Conservation (phyloP, 2,888 invertebrate species). For the Microplitis deprimator region DNA sequence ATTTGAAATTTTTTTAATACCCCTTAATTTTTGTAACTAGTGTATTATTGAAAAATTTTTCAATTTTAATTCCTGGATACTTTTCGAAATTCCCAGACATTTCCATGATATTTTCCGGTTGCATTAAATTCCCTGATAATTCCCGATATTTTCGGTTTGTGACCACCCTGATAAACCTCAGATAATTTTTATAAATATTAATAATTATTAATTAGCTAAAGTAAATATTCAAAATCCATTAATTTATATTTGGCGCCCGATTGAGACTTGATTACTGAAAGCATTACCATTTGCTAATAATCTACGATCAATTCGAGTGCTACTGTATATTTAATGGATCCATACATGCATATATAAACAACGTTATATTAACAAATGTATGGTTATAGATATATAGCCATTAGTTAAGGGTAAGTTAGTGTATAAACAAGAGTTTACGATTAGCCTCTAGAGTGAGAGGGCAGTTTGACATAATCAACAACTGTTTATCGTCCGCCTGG, state of each 20-base stretch:
- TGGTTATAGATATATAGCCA: background rate
- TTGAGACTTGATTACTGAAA: background rate
- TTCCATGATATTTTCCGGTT: too few species aligned
- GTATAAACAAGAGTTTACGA: constrained; percentile 2
- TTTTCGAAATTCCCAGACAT: too few species aligned
- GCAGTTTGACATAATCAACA: constrained; percentile 18
- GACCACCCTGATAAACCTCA: too few species aligned
- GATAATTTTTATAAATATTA: background rate
- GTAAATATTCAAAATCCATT: background rate
- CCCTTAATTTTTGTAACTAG: too few species aligned
- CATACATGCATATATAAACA: background rate
- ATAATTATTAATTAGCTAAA: background rate
- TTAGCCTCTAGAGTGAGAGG: background rate
- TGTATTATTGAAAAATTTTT: too few species aligned
- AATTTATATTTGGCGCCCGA: background rate
- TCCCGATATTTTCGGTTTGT: too few species aligned
- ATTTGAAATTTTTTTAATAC: too few species aligned
- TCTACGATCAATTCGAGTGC: background rate
- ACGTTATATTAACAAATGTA: background rate
- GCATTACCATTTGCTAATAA: background rate
- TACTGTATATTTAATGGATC: background rate
- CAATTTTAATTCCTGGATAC: too few species aligned
- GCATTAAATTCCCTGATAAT: too few species aligned
- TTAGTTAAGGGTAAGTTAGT: background rate
- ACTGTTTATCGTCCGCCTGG: constrained; percentile 41